Evolutionary conservation across 2,888 invertebrate genomes (phyloP).

Genomic region (Proisotoma minuta): DNA sequence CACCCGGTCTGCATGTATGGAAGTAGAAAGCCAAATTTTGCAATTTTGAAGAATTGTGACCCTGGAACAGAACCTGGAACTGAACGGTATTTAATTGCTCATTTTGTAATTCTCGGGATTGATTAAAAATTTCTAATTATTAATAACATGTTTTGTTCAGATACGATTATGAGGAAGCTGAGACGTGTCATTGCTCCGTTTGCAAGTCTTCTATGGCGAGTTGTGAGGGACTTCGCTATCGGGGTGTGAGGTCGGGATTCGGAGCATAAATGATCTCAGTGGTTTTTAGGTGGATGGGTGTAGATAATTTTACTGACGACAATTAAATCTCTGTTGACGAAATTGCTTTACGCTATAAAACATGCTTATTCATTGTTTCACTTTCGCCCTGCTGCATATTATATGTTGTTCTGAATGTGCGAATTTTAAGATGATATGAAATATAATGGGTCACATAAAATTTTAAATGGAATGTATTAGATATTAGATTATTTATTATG

Average conservation of each 20-base stretch:
- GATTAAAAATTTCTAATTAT: not conserved
- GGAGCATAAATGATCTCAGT: not conserved
- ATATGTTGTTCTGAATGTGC: no score
- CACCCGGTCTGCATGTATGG: slow-evolving; percentile 83
- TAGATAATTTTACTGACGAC: not conserved
- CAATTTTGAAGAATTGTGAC: slow-evolving; percentile 68
- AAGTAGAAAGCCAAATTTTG: slow-evolving; percentile 61
- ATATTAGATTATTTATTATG: no score
- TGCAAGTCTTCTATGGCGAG: slow-evolving; percentile 67
- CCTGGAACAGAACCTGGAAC: slow-evolving; percentile 66
- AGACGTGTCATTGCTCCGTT: slow-evolving; percentile 67
- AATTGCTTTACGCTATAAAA: no score
- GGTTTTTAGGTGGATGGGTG: not conserved
- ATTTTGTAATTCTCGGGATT: not conserved
- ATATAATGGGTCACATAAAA: no score
- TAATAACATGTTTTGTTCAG: slow-evolving; percentile 19
- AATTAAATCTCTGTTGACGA: slow-evolving; percentile 4
- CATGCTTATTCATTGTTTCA: no score
- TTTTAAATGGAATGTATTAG: no score
- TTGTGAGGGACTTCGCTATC: slow-evolving; percentile 62
- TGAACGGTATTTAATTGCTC: slow-evolving; percentile 53
- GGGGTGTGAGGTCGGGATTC: slow-evolving; percentile 52
- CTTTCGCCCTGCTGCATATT: no score
- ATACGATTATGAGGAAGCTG: slow-evolving; percentile 75
- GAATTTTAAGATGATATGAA: no score